Conservation (phyloP, 2,888 invertebrate genomes). For the Homarus gammarus region DNA sequence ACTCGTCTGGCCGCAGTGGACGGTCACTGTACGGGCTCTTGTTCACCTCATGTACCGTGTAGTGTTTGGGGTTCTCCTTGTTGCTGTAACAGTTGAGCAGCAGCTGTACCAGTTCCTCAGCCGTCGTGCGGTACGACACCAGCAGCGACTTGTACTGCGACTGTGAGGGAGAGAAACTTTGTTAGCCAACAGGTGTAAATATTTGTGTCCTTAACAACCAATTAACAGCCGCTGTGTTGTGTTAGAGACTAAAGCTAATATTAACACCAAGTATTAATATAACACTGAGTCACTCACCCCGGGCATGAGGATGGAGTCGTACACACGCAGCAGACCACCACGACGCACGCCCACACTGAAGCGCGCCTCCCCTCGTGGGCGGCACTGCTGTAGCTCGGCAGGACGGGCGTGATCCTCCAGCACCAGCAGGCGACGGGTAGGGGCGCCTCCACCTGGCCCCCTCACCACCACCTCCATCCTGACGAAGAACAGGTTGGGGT, state of each 20-base stretch:
- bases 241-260: no score
- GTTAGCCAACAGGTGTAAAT: neutral
- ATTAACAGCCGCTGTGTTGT: no score
- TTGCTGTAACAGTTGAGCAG: slow-evolving; percentile 87
- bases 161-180: slow-evolving; percentile 72
- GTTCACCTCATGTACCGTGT: slow-evolving; percentile 74
- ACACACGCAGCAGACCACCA: slow-evolving; percentile 94
- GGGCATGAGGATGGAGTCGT: slow-evolving; percentile 93
- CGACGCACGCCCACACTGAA: slow-evolving; percentile 81
- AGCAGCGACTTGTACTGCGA: slow-evolving; percentile 95
- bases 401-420: slow-evolving; percentile 94
- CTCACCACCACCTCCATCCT: slow-evolving; percentile 94
- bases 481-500: slow-evolving; percentile 94
- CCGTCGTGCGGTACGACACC: slow-evolving; percentile 92
- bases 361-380: slow-evolving; percentile 89
- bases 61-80: slow-evolving; percentile 63
- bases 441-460: slow-evolving; percentile 55
- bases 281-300: slow-evolving; percentile 79
- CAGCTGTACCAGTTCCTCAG: slow-evolving; percentile 91
- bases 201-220: no score
- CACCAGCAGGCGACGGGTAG: slow-evolving; percentile 87
- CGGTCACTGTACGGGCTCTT: slow-evolving; percentile 68
- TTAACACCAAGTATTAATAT: no score
- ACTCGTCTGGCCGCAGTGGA: slow-evolving; percentile 56
- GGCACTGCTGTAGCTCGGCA: slow-evolving; percentile 94